phyloP scores from a whole-genome alignment of 2,113 vertebrate genomes.

The Myocastor coypus region DNA sequence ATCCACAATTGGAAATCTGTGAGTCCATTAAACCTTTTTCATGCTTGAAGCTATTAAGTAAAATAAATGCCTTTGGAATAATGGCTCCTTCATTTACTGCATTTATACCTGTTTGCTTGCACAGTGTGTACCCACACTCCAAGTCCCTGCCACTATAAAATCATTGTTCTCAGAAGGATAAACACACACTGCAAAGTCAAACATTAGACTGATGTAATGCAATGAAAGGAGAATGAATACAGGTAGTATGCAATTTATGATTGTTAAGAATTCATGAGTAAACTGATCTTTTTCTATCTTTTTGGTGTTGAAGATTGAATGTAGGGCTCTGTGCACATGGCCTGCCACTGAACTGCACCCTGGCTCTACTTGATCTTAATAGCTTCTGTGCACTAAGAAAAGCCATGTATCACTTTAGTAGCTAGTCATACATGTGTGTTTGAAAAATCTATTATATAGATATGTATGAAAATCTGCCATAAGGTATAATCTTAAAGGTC shows the following conservation, averaged over 20 bases:
- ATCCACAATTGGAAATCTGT: slow-evolving; percentile 64
- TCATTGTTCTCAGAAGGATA: slow-evolving; percentile 57
- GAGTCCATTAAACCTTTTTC: slow-evolving; percentile 62
- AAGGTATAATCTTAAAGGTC: slow-evolving; percentile 47
- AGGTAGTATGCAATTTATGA: slow-evolving; percentile 13
- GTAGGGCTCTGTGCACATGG: background rate
- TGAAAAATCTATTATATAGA: slow-evolving; percentile 31
- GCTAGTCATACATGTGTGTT: background rate
- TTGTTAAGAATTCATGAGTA: slow-evolving; percentile 26
- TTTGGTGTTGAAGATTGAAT: background rate
- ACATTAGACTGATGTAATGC: slow-evolving; percentile 59
- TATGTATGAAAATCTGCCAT: slow-evolving; percentile 14
- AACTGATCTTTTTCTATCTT: background rate
- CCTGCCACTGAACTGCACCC: background rate
- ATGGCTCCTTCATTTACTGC: slow-evolving; percentile 53
- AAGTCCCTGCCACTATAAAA: background rate
- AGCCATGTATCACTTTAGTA: background rate
- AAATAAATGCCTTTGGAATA: slow-evolving; percentile 61
- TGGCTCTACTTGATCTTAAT: slow-evolving; percentile 25
- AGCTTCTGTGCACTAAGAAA: background rate
- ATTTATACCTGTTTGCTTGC: slow-evolving; percentile 49
- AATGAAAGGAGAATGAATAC: slow-evolving; percentile 36
- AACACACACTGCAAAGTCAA: slow-evolving; percentile 17
- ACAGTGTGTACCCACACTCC: background rate
- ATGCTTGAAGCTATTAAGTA: slow-evolving; percentile 58